A percentile compares a stretch with the other conserved stretches of the same genome.
These are phyloP conservation scores for Synodontis membranacea DNA, from an alignment of 2,113 vertebrate species.

Conservation along the genomic window DNA sequence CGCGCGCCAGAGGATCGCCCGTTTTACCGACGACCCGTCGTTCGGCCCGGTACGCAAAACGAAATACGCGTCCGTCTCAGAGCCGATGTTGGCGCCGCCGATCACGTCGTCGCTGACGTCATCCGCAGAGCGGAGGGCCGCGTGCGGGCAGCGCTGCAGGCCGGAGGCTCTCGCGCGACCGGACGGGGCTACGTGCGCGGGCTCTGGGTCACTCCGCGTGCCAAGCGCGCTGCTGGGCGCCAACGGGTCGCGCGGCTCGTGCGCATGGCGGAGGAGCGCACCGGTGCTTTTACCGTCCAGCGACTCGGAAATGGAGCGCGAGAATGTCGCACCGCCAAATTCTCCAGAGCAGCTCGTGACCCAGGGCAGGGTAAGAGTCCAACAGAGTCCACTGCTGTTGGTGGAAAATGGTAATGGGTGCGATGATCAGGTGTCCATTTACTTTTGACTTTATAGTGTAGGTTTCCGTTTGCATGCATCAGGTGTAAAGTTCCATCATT, in stretches of 20 bases:
- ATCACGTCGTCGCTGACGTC: constrained; percentile 73
- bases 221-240: constrained; percentile 63
- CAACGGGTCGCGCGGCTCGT: constrained; percentile 46
- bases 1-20: constrained; percentile 53
- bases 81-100: constrained; percentile 62
- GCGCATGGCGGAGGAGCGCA: constrained; percentile 61
- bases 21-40: constrained; percentile 52
- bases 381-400: too few relatives aligned
- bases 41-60: constrained; percentile 53
- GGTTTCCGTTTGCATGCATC: background rate
- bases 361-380: constrained; percentile 40
- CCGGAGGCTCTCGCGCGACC: constrained; percentile 53
- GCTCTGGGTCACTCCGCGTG: constrained; percentile 62
- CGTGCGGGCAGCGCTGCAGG: constrained; percentile 55
- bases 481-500: background rate
- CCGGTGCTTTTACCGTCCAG: constrained; percentile 63
- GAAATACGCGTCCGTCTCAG: constrained; percentile 62
- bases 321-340: constrained; percentile 74
- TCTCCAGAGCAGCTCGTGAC: constrained; percentile 63
- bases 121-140: constrained; percentile 59
- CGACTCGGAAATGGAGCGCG: constrained; percentile 65
- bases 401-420: too few relatives aligned
- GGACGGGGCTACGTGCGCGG: constrained; percentile 61
- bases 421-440: background rate
- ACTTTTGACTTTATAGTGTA: too few relatives aligned